Evolutionary conservation across 2,888 invertebrate genomes (phyloP), one percentile per base, ranked within the genome.

Genomic region (Protonemura montana): DNA sequence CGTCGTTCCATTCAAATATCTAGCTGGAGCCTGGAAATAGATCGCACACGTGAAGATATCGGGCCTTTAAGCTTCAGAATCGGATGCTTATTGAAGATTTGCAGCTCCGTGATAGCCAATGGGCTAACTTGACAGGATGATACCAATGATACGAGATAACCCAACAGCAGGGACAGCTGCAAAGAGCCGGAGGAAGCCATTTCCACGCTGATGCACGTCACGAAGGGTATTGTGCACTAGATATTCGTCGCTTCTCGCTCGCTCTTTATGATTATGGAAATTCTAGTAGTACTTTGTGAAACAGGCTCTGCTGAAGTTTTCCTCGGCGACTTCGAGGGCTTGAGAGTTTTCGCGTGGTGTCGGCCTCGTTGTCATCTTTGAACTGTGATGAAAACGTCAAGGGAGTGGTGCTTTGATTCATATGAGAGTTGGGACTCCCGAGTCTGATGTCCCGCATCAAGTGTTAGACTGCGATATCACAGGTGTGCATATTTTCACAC

Each of bases 401-500:
- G 59, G 59, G 59, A 59, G 59, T 59, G 16, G 13, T 21, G 59
- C 59, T 59, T 59, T 59, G 59, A 59, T 59, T 59, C 59, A 59
- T 59, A 21, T 59, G 59, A 59, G 59, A 59, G 59, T 59, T 59
- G 13, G 13, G n/a, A n/a, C n/a, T 59, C 35, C 35, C 35, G 35
- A 35, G 35, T 6, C 5, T 10, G 10, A 10, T 6, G 35, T 59
- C 21, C 59, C 59, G 59, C 59, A 21, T 59, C 59, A 59, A 59
- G 59, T 59, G 59, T 59, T 59, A n/a, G n/a, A 59, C 21, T 10
- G 59, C 59, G 59, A 59, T 10, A 59, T 59, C 59, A 13, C 59
- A 59, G 59, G 59, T 59, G 59, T 1, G 21, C 59, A 59, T 59
- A 59, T 59, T 59, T 30, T 84, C 84, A 35, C 41, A 84, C 30